Conservation (phyloP, 53 echinoderm and acorn worm species). For the Holothuria scabra region DNA sequence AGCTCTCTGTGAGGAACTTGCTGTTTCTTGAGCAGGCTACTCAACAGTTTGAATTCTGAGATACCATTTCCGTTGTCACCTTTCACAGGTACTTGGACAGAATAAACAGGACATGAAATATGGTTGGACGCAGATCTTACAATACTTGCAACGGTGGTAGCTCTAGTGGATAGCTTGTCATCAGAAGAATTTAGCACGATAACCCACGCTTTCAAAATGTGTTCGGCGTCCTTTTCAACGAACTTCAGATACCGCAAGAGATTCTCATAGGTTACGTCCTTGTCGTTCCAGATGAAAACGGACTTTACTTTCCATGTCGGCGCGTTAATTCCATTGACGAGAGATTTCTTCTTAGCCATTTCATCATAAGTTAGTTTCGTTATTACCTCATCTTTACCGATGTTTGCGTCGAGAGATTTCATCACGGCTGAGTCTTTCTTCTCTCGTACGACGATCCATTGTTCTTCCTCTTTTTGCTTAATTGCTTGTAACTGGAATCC, state of each 20-base stretch:
- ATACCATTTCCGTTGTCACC: conserved; percentile 32
- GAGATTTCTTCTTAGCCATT: not conserved
- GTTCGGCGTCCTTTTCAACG: conserved; percentile 32
- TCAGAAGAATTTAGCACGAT: conserved; percentile 53
- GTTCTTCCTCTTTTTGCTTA: not conserved
- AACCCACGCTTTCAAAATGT: conserved; percentile 51
- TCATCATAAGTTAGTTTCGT: conserved; percentile 11
- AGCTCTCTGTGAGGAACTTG: conserved; percentile 47
- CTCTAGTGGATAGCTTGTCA: conserved; percentile 15
- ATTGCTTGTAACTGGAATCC: conserved; percentile 46
- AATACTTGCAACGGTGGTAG: conserved; percentile 57
- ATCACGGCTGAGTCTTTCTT: not conserved
- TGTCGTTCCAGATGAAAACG: conserved; percentile 34
- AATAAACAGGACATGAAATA: conserved; percentile 61
- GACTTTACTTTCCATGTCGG: conserved; percentile 1
- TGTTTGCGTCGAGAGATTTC: not conserved
- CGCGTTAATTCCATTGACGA: conserved; percentile 28
- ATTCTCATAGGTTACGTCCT: conserved; percentile 3
- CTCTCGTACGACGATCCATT: conserved; percentile 1
- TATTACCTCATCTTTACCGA: not conserved
- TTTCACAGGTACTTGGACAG: conserved; percentile 56
- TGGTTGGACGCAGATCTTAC: conserved; percentile 73
- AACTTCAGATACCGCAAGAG: conserved; percentile 15
- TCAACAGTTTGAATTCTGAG: conserved; percentile 43
- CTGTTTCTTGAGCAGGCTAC: conserved; percentile 9